Conservation (phyloP, 1,140 invertebrate genomes). For the Bombyx mori region ASM3026992v2 NC_085129.1:6987001-6987500, state of each 20-base stretch:
- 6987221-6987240: slow-evolving; percentile 46
- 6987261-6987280: slow-evolving; percentile 58
- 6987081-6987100: too few species aligned
- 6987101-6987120: too few species aligned
- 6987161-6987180: too few species aligned
- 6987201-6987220: slow-evolving; percentile 36
- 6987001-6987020: too few species aligned
- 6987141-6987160: too few species aligned
- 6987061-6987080: too few species aligned
- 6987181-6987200: neutral
- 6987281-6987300: slow-evolving; percentile 45
- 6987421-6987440: neutral
- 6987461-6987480: too few species aligned
- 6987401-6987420: slow-evolving; percentile 9
- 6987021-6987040: too few species aligned
- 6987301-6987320: slow-evolving; percentile 50
- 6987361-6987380: slow-evolving; percentile 18
- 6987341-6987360: slow-evolving; percentile 17
- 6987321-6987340: slow-evolving; percentile 59
- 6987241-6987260: slow-evolving; percentile 57
- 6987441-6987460: too few species aligned
- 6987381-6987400: slow-evolving; percentile 21
- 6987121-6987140: too few species aligned
- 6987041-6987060: too few species aligned
- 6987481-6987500: too few species aligned